phyloP scores from a whole-genome alignment of 1,140 invertebrate genomes.

The Phenacoccus solenopsis region DNA sequence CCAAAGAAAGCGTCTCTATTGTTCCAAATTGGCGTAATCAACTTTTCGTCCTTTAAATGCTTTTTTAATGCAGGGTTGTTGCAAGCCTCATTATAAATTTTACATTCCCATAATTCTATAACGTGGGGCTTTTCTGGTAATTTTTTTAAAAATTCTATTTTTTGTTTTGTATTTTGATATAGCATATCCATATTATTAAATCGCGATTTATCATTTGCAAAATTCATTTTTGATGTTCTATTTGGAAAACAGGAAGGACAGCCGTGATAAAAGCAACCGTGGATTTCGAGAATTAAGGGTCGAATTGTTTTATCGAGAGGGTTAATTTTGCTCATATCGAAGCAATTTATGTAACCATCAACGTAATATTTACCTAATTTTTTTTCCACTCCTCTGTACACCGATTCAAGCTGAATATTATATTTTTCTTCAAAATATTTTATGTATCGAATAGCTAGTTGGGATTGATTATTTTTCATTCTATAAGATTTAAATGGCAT shows the following conservation, averaged over 20 bases:
- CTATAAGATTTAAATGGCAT: constrained; percentile 20
- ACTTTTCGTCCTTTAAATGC: too few species aligned
- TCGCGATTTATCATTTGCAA: too few species aligned
- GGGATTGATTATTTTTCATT: constrained; percentile 13
- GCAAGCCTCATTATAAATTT: too few species aligned
- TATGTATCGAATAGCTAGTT: constrained; percentile 18
- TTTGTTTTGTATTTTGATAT: neutral
- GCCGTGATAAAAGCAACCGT: constrained; percentile 23
- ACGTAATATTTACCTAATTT: neutral
- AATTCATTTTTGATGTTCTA: neutral
- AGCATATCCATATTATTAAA: neutral
- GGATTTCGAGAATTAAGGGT: constrained; percentile 17
- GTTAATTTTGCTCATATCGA: too few species aligned
- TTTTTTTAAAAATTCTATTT: neutral
- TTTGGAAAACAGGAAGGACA: neutral
- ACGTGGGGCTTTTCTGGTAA: neutral
- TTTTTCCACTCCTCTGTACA: constrained; percentile 9
- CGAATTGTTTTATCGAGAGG: neutral
- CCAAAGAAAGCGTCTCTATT: neutral
- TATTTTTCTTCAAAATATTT: constrained; percentile 10
- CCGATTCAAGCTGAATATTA: constrained; percentile 13
- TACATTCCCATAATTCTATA: too few species aligned
- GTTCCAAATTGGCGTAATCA: too few species aligned
- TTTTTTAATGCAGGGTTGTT: too few species aligned
- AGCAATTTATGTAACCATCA: neutral